A percentile compares a stretch with the other conserved stretches of the same genome.
Evolutionary conservation across 2,797 vertebrate species (phyloP).

Genomic region (Phoebastria nigripes): DNA sequence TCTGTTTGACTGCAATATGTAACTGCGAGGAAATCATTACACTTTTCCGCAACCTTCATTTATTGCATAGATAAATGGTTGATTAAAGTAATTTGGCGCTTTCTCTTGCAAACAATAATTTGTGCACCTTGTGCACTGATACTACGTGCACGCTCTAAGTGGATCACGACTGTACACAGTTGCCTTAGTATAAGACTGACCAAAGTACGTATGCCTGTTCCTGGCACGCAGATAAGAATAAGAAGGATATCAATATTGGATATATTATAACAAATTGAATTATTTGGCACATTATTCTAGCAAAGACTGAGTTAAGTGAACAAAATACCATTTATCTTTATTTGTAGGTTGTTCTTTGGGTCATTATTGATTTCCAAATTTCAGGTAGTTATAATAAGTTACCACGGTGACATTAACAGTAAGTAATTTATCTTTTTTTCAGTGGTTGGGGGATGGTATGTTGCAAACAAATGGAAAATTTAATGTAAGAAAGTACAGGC

Average conservation of each 20-base stretch:
- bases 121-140: not conserved
- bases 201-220: not conserved
- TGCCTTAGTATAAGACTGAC: not conserved
- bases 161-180: not conserved
- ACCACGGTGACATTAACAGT: not conserved
- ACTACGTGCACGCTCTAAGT: fast-evolving
- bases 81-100: not conserved
- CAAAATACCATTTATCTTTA: not conserved
- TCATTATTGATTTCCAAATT: slow-evolving; percentile 24
- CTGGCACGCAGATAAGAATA: not conserved
- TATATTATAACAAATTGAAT: not conserved
- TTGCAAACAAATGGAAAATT: not conserved
- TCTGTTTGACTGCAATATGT: not conserved
- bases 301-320: not conserved
- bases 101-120: not conserved
- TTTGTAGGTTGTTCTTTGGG: not conserved
- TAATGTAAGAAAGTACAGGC: not conserved
- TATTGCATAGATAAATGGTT: not conserved
- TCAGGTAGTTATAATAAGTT: not conserved
- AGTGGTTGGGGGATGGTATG: not conserved
- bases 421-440: not conserved
- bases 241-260: not conserved
- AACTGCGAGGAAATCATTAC: not conserved
- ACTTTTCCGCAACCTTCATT: not conserved
- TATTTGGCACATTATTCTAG: not conserved